Conservation (phyloP, 2,113 vertebrate species). For the Ifrita kowaldi region DNA sequence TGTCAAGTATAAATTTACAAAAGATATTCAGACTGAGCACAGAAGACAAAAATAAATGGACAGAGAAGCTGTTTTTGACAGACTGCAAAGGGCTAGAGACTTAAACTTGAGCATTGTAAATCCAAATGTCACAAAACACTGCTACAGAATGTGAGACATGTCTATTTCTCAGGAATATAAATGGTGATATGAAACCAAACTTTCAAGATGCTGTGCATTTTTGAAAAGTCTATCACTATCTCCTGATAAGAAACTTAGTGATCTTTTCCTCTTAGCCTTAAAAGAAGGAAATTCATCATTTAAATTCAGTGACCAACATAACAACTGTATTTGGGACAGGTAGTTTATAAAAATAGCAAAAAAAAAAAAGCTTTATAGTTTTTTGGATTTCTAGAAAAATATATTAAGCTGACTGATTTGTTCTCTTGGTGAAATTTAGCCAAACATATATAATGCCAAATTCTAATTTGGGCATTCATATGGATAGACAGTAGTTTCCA, state of each 20-base stretch:
- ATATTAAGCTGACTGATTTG: not conserved
- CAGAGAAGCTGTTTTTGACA: constrained; percentile 79
- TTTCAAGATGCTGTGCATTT: constrained; percentile 67
- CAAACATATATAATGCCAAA: not conserved
- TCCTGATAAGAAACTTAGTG: constrained; percentile 48
- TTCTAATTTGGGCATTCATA: not conserved
- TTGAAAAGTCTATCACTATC: constrained; percentile 65
- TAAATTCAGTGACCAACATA: constrained; percentile 22
- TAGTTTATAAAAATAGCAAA: constrained; percentile 25
- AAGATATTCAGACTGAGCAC: constrained; percentile 81
- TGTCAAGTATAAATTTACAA: constrained; percentile 85
- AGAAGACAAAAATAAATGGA: constrained; percentile 84
- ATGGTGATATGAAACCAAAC: constrained; percentile 74
- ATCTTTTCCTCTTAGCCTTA: constrained; percentile 26
- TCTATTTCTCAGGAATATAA: constrained; percentile 83
- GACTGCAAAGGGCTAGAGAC: constrained; percentile 79
- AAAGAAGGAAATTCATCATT: constrained; percentile 45
- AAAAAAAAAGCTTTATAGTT: not conserved
- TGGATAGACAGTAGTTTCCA: not conserved
- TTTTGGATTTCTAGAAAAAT: constrained; percentile 33
- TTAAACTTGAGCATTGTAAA: constrained; percentile 82
- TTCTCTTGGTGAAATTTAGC: not conserved
- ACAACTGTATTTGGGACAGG: not conserved
- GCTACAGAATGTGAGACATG: constrained; percentile 70
- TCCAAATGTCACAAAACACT: constrained; percentile 78